Percentiles rank a stretch among this genome's conserved stretches.
phyloP scores from a whole-genome alignment of 2,797 vertebrate species.

The Chromobotia macracanthus region DNA sequence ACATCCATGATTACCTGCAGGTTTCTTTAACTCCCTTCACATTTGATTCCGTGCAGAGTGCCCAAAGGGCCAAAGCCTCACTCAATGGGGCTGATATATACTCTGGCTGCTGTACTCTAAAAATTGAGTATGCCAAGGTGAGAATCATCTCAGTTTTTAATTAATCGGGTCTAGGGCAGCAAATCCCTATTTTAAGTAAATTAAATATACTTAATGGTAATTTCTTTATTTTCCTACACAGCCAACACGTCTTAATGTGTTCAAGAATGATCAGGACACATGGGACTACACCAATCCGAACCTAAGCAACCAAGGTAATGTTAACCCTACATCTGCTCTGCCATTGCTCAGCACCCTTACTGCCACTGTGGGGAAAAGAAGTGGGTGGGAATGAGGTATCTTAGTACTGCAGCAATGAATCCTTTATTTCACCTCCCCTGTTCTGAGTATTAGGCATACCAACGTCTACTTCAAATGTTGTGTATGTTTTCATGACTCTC shows the following conservation, averaged over 20 bases:
- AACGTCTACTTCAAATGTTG: constrained; percentile 8
- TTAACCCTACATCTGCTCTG: constrained; percentile 30
- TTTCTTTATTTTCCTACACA: constrained; percentile 53
- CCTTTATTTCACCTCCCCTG: constrained; percentile 1
- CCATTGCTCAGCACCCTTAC: constrained; percentile 61
- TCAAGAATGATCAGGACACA: constrained; percentile 97
- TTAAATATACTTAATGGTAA: no score
- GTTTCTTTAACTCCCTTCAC: constrained; percentile 74
- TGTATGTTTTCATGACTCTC: constrained; percentile 15
- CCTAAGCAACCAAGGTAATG: constrained; percentile 91
- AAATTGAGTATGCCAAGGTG: constrained; percentile 98
- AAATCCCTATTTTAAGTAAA: no score
- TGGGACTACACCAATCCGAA: constrained; percentile 97
- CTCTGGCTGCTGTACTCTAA: constrained; percentile 95
- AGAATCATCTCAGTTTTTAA: not conserved
- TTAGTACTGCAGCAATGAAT: not conserved
- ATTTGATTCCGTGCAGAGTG: constrained; percentile 95
- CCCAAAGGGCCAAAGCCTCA: constrained; percentile 94
- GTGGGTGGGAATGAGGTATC: constrained; percentile 43
- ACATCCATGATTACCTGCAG: not conserved
- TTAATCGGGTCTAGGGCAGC: not conserved
- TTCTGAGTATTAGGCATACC: constrained; percentile 31
- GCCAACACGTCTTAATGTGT: constrained; percentile 94
- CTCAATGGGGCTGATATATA: constrained; percentile 97
- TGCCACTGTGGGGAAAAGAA: constrained; percentile 65